Base-by-base conservation (phyloP, 2,888 invertebrate genomes). In the Phrixothrix hirtus region DNA sequence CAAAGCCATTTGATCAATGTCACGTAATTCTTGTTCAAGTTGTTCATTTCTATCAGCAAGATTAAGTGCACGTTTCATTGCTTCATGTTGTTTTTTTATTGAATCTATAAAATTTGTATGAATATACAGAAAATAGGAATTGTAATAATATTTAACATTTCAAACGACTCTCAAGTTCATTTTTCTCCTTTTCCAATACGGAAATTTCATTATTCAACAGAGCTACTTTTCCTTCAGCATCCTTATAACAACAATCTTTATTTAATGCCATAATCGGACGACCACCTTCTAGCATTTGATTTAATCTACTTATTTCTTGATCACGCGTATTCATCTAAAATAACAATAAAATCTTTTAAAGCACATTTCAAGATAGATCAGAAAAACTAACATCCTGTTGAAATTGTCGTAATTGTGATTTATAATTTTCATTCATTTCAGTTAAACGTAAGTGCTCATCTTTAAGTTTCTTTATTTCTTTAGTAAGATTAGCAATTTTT, bases 81-180 rank as follows among this genome's bases (percentile, higher is more conserved):
- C 91, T 70, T 90, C 89, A 72, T 91, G 91, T 66, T 88, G 87
- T 64, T 86, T 86, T 43, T 80, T 78, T 50, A 87, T 69, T 12
- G 83, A 78, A 59, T 79, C 83, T 75, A 59, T 43, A 7, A 10
- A 3, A 5, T 16, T 16, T 16, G 15, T 21, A 7, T 21, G 3
- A 21, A 21, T n/a, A 17, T 2, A 2, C 15, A 6, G 2, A 6
- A 6, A n/a, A 10, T 2, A 21, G 12, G 16, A 10, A 21, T 15
- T 34, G 12, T 9, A 4, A 36, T 4, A 34, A 26, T 2, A 6
- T 11, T 11, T 54, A 65, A 77, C 79, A 79, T 74, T 78, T 78
- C 5, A 81, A 65, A 75, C 83, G 77, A 26, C 74, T 68, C 45
- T 84, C 81, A 64, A 86, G 77, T 55, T 78, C 73, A 37, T 73